A percentile compares a stretch with the other conserved stretches of the same genome.
These are phyloP conservation scores for Tillus elongatus DNA, from an alignment of 2,888 invertebrate species.

Conservation along the genomic window DNA sequence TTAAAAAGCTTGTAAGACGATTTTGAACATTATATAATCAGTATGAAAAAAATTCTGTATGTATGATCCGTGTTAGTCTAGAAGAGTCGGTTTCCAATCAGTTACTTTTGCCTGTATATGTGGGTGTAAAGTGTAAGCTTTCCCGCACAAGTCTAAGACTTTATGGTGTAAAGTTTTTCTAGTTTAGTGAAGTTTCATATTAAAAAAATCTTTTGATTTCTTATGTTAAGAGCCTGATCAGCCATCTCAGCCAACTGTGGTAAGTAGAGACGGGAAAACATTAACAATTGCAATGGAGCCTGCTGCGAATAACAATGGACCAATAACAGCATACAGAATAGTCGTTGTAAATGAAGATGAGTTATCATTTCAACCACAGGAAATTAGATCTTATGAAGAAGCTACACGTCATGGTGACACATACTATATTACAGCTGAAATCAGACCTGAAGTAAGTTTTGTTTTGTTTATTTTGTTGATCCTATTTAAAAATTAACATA, in stretches of 20 bases:
- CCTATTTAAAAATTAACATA: background rate
- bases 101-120: no score
- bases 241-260: conserved; percentile 58
- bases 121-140: no score
- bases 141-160: conserved; percentile 4
- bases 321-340: conserved; percentile 64
- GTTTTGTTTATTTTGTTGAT: no score
- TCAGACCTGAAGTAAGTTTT: conserved; percentile 51
- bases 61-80: no score
- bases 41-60: no score
- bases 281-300: conserved; percentile 60
- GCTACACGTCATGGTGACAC: conserved; percentile 59
- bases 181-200: no score
- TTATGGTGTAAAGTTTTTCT: background rate
- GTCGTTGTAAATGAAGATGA: conserved; percentile 61
- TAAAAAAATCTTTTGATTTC: conserved; percentile 1
- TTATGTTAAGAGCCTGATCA: conserved; percentile 48
- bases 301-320: conserved; percentile 68
- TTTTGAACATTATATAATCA: no score
- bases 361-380: conserved; percentile 53
- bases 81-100: no score
- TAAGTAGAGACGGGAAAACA: conserved; percentile 51
- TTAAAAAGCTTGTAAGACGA: no score
- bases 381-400: conserved; percentile 55
- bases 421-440: conserved; percentile 77